These are phyloP conservation scores for Copidosoma aretas DNA, from an alignment of 2,888 invertebrate species.

Conservation along the genomic window DNA sequence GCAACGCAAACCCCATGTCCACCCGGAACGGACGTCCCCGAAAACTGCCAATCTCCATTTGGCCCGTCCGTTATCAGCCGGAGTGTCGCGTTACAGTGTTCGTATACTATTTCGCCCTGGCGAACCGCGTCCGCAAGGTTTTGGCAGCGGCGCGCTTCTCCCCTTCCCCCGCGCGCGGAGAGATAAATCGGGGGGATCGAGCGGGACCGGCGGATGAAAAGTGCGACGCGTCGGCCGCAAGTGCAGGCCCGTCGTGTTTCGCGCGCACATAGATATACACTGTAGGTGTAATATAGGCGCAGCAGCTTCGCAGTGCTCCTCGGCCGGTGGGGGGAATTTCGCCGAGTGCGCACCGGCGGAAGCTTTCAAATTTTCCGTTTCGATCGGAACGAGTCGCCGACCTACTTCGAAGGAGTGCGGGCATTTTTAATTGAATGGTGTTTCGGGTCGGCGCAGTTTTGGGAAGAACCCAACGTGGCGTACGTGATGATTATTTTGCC, in stretches of 20 bases:
- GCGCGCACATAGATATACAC: not conserved
- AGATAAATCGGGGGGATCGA: conserved; percentile 43
- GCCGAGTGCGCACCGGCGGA: too few relatives aligned
- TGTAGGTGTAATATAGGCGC: too few relatives aligned
- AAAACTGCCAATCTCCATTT: conserved; percentile 25
- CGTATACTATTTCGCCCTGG: conserved; percentile 26
- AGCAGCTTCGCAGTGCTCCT: too few relatives aligned
- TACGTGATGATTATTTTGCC: too few relatives aligned
- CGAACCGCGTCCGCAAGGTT: conserved; percentile 28
- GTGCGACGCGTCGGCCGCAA: conserved; percentile 13
- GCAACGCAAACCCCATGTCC: not conserved
- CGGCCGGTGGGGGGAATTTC: too few relatives aligned
- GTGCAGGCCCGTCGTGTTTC: not conserved
- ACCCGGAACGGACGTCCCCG: conserved; percentile 39
- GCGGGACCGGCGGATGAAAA: conserved; percentile 40
- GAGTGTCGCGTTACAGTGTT: too few relatives aligned
- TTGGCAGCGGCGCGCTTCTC: conserved; percentile 27
- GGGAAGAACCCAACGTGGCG: too few relatives aligned
- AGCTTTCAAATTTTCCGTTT: too few relatives aligned
- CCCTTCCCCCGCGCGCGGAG: not conserved
- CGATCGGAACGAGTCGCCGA: too few relatives aligned
- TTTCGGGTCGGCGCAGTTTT: too few relatives aligned
- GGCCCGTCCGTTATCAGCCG: conserved; percentile 5
- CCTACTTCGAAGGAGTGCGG: too few relatives aligned
- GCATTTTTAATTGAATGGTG: too few relatives aligned